Base-by-base conservation (phyloP, 1,140 invertebrate species). In the Amphibalanus amphitrite region DNA sequence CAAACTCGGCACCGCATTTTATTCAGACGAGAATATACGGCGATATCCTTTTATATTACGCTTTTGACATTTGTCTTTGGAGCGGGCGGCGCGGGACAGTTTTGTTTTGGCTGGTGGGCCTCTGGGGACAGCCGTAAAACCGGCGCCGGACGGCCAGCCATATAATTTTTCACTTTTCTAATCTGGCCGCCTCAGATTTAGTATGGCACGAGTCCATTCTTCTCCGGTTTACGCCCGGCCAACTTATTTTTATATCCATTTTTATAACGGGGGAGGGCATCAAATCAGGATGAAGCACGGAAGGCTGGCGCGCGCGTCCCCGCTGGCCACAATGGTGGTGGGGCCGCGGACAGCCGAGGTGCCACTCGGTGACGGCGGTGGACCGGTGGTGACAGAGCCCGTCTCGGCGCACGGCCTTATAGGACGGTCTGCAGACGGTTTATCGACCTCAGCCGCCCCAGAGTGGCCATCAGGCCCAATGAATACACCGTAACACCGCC, bases 141-240 rank as follows among this genome's bases (percentile, higher is more conserved):
- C 47, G 47, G 1, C n/a, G 47, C 47, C 17, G 47, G 47, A 13
- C 47, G 47, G 47, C 47, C 20, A 1, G 47, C 47, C 23, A 59
- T 59, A 59, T 59, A 59, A 59, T 59, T 59, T 59, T 59, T 59
- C 47, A 59, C 47, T 59, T 59, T 59, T 59, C 47, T 59, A 59
- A 59, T 59, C 47, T 59, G 47, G n/a, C 13, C 47, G 47, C 47
- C 47, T 59, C 47, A 59, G 47, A 59, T 59, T 59, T 59, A 59
- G 13, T 59, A 59, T 59, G 47, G 47, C 47, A 23, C 47, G 20
- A 23, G 47, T 59, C 47, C 47, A 59, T 59, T 59, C 47, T 59
- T 59, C 47, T 59, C 47, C 47, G 47, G 10, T 59, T 59, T 59
- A 59, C 20, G 47, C 47, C 47, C 47, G 47, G 47, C 47, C 47